Percentiles rank a stretch among this genome's conserved stretches.
Conservation (phyloP, 2,888 invertebrate genomes). For the Aporophyla lueneburgensis region DNA sequence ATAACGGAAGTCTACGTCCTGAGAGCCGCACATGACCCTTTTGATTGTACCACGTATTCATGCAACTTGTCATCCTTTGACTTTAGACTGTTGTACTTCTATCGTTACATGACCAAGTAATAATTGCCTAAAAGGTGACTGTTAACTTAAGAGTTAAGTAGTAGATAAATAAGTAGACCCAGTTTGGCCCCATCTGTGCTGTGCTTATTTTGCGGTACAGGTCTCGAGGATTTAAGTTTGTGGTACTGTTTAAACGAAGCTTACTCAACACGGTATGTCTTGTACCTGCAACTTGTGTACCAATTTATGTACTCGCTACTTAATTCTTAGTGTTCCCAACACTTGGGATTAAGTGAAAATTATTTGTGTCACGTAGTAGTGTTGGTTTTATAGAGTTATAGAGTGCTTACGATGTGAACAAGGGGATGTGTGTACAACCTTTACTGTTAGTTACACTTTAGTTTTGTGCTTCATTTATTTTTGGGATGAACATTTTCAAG, state of each 20-base stretch:
- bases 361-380: conserved; percentile 62
- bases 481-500: not conserved
- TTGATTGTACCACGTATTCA: too few species aligned
- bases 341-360: conserved; percentile 63
- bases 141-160: conserved; percentile 42
- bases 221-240: conserved; percentile 79
- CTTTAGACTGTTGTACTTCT: too few species aligned
- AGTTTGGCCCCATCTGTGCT: conserved; percentile 62
- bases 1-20: not conserved
- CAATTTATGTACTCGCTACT: conserved; percentile 75
- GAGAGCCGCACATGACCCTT: not conserved
- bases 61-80: too few species aligned
- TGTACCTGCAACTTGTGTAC: conserved; percentile 69
- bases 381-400: conserved; percentile 58
- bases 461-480: conserved; percentile 14
- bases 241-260: conserved; percentile 76
- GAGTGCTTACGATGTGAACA: conserved; percentile 48
- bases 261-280: conserved; percentile 73
- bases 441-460: conserved; percentile 19
- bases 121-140: conserved; percentile 9
- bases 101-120: too few species aligned
- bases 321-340: conserved; percentile 70
- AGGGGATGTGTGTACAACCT: conserved; percentile 28
- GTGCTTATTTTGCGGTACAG: conserved; percentile 75
- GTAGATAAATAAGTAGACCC: conserved; percentile 28